Base-by-base conservation (phyloP, 2,888 invertebrate species). In the Notocelia uddmanniana region DNA sequence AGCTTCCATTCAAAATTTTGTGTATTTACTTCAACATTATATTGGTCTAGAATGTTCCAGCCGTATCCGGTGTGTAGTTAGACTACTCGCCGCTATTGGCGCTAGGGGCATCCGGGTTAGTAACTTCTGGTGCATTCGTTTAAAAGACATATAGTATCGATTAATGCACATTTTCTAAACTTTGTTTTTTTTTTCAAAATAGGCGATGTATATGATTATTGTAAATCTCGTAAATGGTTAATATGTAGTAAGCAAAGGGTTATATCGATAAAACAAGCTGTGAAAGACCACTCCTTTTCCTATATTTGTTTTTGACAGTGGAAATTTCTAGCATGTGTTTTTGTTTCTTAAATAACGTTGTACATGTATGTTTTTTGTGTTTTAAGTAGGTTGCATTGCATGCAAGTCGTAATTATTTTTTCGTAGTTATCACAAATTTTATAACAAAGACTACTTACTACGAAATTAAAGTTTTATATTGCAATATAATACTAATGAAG, bases 11-110 rank as follows among this genome's bases (percentile, higher is more conserved):
- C 80, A 34, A 74, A 80, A 76, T 63, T 6, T 23, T 21, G 2
- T 21, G 26, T 74, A 77, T 76, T 79, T 18, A 18, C 5, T 3
- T 72, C 41, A 74, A 72, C 15, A 55, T 59, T 55, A 21, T 26
- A 76, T 79, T 45, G 45, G 57, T 80, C 93, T 86, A 82, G 93
- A 93, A 91, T 74, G 71, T 91, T 92, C 92, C 3, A 50, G n/a
- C 57, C 13, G 75, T 79, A 77, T 93, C 93, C 93, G 85, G 81
- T 74, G 34, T 57, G 41, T 85, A 79, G 77, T 85, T 80, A 68
- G 0, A 15, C 86, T 85, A 74, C 50, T 82, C 74, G 60, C 82
- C 90, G 80, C 83, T 57, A 10, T 23, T 0, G 48, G 85, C 89
- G 89, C 87, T 86, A 75, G 68, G 45, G 19, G 76, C 77, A 74